phyloP scores from a whole-genome alignment of 1,140 invertebrate species.

The Brachionus calyciflorus region DNA sequence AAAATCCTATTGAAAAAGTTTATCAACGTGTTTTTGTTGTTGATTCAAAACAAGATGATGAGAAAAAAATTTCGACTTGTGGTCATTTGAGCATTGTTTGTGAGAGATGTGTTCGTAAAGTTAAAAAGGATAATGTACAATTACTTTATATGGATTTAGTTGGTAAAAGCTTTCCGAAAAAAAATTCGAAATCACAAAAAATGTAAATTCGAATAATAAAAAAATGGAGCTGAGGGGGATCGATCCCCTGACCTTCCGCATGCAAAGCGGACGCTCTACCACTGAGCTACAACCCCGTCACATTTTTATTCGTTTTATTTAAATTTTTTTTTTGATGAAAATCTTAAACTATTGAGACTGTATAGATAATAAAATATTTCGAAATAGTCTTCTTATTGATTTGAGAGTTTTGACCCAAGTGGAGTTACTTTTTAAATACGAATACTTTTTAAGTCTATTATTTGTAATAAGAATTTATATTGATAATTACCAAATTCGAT shows the following conservation, averaged over 20 bases:
- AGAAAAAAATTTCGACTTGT: constrained; percentile 1
- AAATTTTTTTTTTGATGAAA: too few relatives aligned
- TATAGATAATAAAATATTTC: too few relatives aligned
- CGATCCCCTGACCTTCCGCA: constrained; percentile 48
- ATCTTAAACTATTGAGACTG: too few relatives aligned
- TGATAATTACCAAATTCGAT: too few relatives aligned
- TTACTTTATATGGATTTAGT: constrained; percentile 31
- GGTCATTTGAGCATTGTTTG: not conserved
- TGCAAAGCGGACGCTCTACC: constrained; percentile 47
- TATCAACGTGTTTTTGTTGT: not conserved
- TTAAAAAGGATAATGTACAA: not conserved
- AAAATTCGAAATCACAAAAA: not conserved
- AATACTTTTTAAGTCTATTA: too few relatives aligned
- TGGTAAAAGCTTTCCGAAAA: not conserved
- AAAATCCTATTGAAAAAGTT: constrained; percentile 1
- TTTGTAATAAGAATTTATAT: too few relatives aligned
- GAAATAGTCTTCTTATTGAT: too few relatives aligned
- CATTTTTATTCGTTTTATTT: not conserved
- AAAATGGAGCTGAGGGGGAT: constrained; percentile 47
- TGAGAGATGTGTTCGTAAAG: constrained; percentile 4
- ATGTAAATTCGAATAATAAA: not conserved
- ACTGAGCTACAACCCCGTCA: constrained; percentile 46
- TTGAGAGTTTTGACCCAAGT: too few relatives aligned
- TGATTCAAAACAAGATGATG: not conserved
- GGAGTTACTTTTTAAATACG: too few relatives aligned